Percentiles rank a stretch among this genome's conserved stretches.
Conservation (phyloP, 2,888 invertebrate species). For the Caenorhabditis wallacei region DNA sequence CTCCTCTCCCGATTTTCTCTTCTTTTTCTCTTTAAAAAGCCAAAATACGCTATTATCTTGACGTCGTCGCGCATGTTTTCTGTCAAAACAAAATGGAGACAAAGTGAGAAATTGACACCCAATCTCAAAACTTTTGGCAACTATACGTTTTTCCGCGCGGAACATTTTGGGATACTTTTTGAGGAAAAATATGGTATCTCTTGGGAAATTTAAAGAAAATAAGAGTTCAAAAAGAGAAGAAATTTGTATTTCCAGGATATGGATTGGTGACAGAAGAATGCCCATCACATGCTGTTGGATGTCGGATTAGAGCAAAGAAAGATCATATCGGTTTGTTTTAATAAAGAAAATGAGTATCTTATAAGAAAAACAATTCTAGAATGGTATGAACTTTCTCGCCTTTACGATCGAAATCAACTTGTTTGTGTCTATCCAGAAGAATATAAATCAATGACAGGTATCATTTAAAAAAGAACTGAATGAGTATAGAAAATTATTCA, state of each 20-base stretch:
- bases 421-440: constrained; percentile 74
- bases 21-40: not conserved
- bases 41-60: constrained; percentile 49
- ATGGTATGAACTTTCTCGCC: constrained; percentile 71
- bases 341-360: not conserved
- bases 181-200: not conserved
- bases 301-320: constrained; percentile 68
- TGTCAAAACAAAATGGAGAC: constrained; percentile 31
- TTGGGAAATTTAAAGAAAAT: constrained; percentile 1
- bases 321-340: constrained; percentile 66
- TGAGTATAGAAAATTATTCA: constrained; percentile 20
- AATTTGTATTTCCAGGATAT: constrained; percentile 65
- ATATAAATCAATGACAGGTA: constrained; percentile 68
- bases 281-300: constrained; percentile 69
- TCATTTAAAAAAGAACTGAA: not conserved
- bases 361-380: no score
- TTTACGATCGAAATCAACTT: constrained; percentile 73
- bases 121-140: constrained; percentile 15
- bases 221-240: not conserved
- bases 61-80: constrained; percentile 45
- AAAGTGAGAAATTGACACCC: constrained; percentile 45
- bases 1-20: not conserved
- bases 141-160: constrained; percentile 55
- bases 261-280: constrained; percentile 72
- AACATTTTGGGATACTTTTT: constrained; percentile 2